These are phyloP conservation scores for Lepidurus arcticus DNA, from an alignment of 1,140 invertebrate genomes.

Conservation along the genomic window DNA sequence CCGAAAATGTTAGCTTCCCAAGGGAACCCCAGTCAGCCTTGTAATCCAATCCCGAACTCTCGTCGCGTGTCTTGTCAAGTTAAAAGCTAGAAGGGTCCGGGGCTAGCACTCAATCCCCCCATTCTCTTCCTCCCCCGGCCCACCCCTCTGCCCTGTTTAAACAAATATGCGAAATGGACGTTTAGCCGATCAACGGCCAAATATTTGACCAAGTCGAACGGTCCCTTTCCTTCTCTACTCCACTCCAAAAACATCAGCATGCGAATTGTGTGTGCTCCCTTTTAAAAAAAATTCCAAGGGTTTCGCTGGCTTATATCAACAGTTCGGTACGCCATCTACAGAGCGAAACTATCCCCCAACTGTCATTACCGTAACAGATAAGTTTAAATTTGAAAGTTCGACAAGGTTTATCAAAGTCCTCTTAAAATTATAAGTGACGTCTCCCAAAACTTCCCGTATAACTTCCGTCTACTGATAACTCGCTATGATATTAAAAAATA, in stretches of 20 bases:
- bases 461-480: too few species aligned
- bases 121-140: neutral
- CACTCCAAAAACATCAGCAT: neutral
- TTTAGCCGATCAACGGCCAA: neutral
- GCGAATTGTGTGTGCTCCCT: neutral
- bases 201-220: neutral
- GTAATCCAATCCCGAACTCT: conserved; percentile 2
- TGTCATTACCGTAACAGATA: too few species aligned
- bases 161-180: conserved; percentile 14
- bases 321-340: too few species aligned
- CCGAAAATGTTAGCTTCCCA: neutral
- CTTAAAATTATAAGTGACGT: too few species aligned
- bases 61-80: conserved; percentile 13
- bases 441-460: too few species aligned
- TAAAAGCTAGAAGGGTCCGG: neutral
- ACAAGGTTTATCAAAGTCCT: too few species aligned
- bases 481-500: too few species aligned
- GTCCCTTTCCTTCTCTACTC: too few species aligned
- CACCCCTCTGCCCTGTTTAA: neutral
- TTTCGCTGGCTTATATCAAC: too few species aligned
- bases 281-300: too few species aligned
- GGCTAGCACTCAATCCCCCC: neutral
- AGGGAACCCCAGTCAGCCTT: neutral
- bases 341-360: too few species aligned
- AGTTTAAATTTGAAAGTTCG: too few species aligned